These are phyloP conservation scores for Rostratula benghalensis DNA, from an alignment of 2,113 vertebrate species.

Conservation along the genomic window DNA sequence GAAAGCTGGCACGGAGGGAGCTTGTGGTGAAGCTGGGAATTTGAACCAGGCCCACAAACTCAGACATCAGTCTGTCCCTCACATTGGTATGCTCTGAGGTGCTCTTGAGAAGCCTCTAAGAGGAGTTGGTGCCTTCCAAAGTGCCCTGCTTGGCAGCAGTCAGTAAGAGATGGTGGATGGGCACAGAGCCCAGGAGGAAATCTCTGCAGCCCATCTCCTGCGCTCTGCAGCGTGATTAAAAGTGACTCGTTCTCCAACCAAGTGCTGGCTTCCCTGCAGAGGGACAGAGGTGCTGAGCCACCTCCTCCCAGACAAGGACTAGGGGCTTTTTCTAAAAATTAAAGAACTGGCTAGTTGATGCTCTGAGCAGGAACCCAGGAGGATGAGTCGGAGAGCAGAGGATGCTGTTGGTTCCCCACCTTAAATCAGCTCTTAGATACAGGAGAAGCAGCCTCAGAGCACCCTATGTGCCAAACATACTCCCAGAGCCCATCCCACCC, in stretches of 20 bases:
- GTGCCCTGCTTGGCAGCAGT: background rate
- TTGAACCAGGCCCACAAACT: background rate
- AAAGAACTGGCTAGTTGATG: background rate
- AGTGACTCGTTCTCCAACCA: background rate
- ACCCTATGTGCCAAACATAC: accelerated
- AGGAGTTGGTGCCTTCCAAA: background rate
- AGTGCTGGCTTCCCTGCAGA: background rate
- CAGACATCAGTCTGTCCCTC: accelerated
- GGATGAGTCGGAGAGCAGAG: background rate
- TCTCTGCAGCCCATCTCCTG: background rate
- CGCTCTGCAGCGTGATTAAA: background rate
- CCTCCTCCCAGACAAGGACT: background rate
- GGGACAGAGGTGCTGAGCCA: background rate
- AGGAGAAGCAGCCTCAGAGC: background rate
- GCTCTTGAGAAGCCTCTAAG: background rate
- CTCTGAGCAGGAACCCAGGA: background rate
- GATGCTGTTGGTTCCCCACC: background rate
- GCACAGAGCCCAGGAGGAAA: background rate
- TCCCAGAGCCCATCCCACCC: background rate
- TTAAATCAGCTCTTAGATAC: background rate
- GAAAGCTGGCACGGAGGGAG: background rate
- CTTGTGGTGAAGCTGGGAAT: background rate
- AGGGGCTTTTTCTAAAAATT: background rate
- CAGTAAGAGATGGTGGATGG: background rate
- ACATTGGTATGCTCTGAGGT: background rate